These are phyloP conservation scores for Grus americana DNA, from an alignment of 2,113 vertebrate species.

Conservation along the genomic window DNA sequence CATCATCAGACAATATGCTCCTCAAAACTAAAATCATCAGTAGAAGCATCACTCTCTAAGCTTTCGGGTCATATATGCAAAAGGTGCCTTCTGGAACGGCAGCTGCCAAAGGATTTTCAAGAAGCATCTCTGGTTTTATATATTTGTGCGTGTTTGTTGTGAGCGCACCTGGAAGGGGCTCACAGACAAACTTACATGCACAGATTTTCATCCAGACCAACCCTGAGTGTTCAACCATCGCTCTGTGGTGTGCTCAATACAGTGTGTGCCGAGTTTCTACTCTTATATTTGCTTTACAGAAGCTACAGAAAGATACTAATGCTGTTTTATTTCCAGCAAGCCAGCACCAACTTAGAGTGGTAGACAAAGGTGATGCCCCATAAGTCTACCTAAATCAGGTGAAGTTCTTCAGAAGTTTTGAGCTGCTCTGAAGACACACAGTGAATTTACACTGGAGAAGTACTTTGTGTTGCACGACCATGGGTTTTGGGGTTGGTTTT, in stretches of 20 bases:
- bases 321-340: not conserved
- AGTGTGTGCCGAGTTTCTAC: not conserved
- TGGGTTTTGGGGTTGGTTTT: no score
- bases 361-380: not conserved
- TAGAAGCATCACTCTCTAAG: not conserved
- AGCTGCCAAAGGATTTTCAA: not conserved
- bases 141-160: not conserved
- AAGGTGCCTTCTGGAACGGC: not conserved
- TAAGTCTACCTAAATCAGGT: not conserved
- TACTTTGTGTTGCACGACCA: not conserved
- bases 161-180: not conserved
- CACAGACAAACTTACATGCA: not conserved
- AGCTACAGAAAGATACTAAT: not conserved
- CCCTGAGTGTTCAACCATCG: not conserved
- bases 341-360: not conserved
- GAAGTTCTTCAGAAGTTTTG: not conserved
- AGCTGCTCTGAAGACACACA: not conserved
- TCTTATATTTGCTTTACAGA: not conserved
- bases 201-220: not conserved
- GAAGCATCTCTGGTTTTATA: not conserved
- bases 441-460: not conserved
- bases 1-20: not conserved
- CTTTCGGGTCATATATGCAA: not conserved
- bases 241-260: not conserved
- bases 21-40: not conserved